A percentile compares a stretch with the other conserved stretches of the same genome.
Evolutionary conservation across 2,113 vertebrate species (phyloP).

Genomic region (Capra hircus): DNA sequence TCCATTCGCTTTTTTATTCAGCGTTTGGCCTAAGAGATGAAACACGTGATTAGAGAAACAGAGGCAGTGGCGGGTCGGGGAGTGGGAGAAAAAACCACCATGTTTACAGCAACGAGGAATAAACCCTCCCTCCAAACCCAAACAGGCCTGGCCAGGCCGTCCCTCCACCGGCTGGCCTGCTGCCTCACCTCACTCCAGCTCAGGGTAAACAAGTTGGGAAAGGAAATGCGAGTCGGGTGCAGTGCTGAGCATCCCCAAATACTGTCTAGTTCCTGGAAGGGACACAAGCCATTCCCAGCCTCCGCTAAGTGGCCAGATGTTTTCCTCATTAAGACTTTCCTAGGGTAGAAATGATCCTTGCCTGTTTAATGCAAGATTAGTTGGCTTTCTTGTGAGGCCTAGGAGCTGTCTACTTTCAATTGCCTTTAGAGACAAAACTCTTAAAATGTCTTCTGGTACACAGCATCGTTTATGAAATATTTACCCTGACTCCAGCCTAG

Average conservation of each 20-base stretch:
- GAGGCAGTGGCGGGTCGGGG: accelerated
- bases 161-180: conserved; percentile 53
- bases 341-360: conserved; percentile 34
- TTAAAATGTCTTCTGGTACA: neutral
- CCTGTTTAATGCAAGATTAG: neutral
- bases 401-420: neutral
- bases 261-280: conserved; percentile 26
- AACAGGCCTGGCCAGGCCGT: neutral
- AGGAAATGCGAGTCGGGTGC: conserved; percentile 29
- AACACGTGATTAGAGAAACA: neutral
- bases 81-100: neutral
- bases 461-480: neutral
- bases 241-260: neutral
- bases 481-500: neutral
- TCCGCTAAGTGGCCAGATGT: conserved; percentile 58
- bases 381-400: neutral
- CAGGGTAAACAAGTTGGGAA: conserved; percentile 44
- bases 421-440: neutral
- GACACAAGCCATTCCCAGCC: conserved; percentile 54
- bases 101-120: conserved; percentile 31
- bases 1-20: conserved; percentile 56
- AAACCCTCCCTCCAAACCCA: conserved; percentile 47
- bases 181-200: conserved; percentile 40
- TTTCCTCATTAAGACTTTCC: conserved; percentile 62
- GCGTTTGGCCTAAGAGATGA: conserved; percentile 61